phyloP scores from a whole-genome alignment of 2,797 vertebrate genomes.

The Spinibarbus caldwelli region DNA sequence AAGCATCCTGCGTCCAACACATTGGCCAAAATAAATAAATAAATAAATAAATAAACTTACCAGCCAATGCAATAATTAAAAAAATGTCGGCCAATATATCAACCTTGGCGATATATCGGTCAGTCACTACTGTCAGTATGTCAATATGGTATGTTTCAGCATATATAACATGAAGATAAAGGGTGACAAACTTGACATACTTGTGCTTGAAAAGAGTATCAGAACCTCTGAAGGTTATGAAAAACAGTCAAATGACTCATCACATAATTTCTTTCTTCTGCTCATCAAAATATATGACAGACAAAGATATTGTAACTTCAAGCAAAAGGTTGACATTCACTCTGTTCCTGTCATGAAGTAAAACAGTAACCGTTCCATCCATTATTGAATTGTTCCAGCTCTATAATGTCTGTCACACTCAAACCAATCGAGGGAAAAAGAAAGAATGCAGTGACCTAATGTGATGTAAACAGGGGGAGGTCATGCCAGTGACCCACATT shows the following conservation, averaged over 20 bases:
- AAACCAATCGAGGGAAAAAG: constrained; percentile 24
- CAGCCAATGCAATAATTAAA: no score
- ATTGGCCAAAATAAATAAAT: no score
- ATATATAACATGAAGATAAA: no score
- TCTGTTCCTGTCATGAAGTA: not conserved
- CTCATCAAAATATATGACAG: not conserved
- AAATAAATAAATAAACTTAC: no score
- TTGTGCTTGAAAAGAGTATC: no score
- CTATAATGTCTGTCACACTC: constrained; percentile 15
- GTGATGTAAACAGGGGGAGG: constrained; percentile 35
- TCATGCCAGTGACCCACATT: constrained; percentile 45
- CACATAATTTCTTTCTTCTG: not conserved
- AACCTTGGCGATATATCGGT: no score
- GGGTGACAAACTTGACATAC: no score
- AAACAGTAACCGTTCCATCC: not conserved
- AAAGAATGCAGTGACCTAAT: constrained; percentile 41
- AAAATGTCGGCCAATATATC: no score
- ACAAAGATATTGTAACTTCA: not conserved
- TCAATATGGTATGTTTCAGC: no score
- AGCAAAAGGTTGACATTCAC: not conserved
- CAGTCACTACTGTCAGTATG: no score
- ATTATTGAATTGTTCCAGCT: constrained; percentile 9
- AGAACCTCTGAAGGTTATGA: not conserved
- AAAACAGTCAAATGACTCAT: not conserved
- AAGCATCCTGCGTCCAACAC: no score